A percentile compares a stretch with the other conserved stretches of the same genome.
phyloP scores from a whole-genome alignment of 1,140 invertebrate species.

The Drosophila pectinifera region DNA sequence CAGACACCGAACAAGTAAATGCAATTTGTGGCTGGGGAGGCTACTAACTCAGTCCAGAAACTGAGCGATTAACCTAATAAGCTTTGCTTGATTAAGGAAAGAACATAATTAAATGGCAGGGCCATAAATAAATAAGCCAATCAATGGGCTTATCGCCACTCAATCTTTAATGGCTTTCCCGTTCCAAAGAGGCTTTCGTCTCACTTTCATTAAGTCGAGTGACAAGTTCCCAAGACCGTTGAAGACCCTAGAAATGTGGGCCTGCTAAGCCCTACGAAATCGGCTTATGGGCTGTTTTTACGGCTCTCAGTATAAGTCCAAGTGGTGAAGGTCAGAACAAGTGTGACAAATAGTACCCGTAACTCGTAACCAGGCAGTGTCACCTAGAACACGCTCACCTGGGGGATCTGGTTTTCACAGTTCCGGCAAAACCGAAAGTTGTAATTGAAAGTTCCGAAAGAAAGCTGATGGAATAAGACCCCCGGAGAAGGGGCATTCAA shows the following conservation, averaged over 20 bases:
- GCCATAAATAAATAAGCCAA: not conserved
- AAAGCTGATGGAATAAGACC: constrained; percentile 55
- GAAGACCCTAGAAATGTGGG: constrained; percentile 3
- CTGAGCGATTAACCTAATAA: not conserved
- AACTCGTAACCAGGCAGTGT: constrained; percentile 31
- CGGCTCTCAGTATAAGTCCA: not conserved
- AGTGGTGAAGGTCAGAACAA: constrained; percentile 44
- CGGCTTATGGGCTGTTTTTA: constrained; percentile 24
- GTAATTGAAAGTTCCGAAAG: constrained; percentile 76
- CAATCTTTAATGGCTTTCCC: not conserved
- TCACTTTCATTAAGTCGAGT: constrained; percentile 20
- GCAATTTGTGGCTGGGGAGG: constrained; percentile 18
- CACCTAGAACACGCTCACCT: constrained; percentile 49
- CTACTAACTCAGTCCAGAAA: not conserved
- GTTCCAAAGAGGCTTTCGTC: constrained; percentile 2
- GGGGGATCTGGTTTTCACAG: constrained; percentile 30
- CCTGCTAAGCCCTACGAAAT: constrained; percentile 20
- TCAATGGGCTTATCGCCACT: not conserved
- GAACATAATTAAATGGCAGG: not conserved
- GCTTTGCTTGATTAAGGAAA: not conserved
- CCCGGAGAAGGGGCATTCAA: constrained; percentile 50
- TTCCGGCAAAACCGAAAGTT: constrained; percentile 69
- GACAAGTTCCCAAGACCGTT: constrained; percentile 19
- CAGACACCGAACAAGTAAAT: constrained; percentile 17
- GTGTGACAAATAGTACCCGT: constrained; percentile 46